A percentile compares a stretch with the other conserved stretches of the same genome.
phyloP scores from a whole-genome alignment of 2,888 invertebrate species.

The Drosophila histrio region DNA sequence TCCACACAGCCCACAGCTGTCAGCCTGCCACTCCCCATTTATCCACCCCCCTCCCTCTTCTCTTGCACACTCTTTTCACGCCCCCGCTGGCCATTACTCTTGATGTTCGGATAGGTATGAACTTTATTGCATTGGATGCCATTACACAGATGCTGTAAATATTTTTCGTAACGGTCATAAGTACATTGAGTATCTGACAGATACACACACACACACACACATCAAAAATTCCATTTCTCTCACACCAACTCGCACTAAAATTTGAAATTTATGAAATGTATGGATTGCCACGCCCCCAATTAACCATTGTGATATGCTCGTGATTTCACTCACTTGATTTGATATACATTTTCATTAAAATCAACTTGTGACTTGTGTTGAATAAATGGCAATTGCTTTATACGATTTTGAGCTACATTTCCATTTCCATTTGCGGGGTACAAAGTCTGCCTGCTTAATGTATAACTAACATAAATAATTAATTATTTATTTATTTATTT shows the following conservation, averaged over 20 bases:
- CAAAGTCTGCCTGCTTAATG: not conserved
- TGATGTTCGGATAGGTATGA: constrained; percentile 32
- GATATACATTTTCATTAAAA: constrained; percentile 38
- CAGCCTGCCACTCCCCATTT: not conserved
- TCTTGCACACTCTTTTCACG: not conserved
- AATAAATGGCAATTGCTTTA: constrained; percentile 28
- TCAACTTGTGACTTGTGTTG: constrained; percentile 24
- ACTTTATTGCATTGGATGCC: constrained; percentile 62
- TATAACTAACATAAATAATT: constrained; percentile 4
- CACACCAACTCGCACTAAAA: not conserved
- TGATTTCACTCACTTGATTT: constrained; percentile 28
- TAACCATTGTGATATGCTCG: constrained; percentile 20
- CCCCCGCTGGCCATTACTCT: constrained; percentile 25
- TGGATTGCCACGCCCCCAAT: constrained; percentile 4
- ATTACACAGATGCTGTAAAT: constrained; percentile 62
- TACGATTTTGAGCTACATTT: constrained; percentile 16
- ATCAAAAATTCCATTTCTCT: constrained; percentile 44
- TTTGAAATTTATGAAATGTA: constrained; percentile 5
- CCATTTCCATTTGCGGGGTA: not conserved
- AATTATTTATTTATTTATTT: not conserved
- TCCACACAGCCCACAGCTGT: constrained; percentile 37
- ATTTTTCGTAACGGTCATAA: constrained; percentile 55
- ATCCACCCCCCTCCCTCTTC: constrained; percentile 3
- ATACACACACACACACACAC: constrained; percentile 13
- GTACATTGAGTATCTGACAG: constrained; percentile 31